Evolutionary conservation across 2,797 vertebrate species (phyloP), one percentile per base, ranked within the genome.

Genomic region (Schizopygopsis malacanthus): DNA sequence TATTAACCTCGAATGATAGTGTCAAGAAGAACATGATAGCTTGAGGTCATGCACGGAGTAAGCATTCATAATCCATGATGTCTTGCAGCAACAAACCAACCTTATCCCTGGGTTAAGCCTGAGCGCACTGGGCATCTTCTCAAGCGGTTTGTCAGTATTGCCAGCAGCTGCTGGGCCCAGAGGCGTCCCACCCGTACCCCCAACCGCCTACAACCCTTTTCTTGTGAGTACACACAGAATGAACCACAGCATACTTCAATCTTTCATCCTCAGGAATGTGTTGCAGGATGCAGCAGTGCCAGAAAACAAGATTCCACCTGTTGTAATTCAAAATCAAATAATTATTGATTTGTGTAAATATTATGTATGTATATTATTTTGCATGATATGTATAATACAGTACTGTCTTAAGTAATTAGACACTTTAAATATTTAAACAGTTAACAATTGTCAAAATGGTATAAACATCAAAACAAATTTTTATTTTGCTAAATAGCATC

Each of bases 91-190:
- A 95, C 97, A 98, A 94, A 94, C 96, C 95, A 97, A 95, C 94
- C 93, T 99, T 91, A 98, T 98, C 92, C 97, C 98, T 3, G 97
- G 98, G 79, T 92, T 99, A 93, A 98, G 97, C 94, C 96, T 99
- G 90, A 99, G 94, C 2, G 95, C 97, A 82, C 92, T 98, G 92
- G 98, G 98, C 91, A 98, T 99, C 95, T 98, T 99, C 94, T 97
- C 97, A n/a, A 96, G 96, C 0, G 97, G 97, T 85, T 90, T 98
- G 88, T 96, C 97, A 52, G 93, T 97, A 92, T 92, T 97, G 87
- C 95, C 96, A 0, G 93, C 96, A 75, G 90, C 93, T 76, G 92
- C 95, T 0, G 96, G 96, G 87, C 93, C 96, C 81, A 95, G 95
- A 16, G 92, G 96, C 65, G 92, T 94, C 25, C 90, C 93, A 61